Evolutionary conservation across 2,888 invertebrate genomes (phyloP).

Genomic region (Ectemnius lituratus): DNA sequence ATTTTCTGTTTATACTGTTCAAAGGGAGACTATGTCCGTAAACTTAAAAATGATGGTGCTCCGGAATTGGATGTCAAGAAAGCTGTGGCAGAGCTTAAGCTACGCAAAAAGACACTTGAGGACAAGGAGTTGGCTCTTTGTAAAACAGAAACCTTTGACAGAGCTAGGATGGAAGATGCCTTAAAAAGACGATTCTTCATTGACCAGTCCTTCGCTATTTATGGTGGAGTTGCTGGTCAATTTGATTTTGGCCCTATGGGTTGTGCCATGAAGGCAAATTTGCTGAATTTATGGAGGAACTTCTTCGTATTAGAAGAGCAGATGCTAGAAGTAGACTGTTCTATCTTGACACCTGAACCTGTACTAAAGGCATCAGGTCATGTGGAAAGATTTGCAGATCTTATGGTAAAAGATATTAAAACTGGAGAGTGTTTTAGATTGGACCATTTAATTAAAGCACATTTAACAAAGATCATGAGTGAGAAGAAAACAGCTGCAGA

Average conservation of each 20-base stretch:
- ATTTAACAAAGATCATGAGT: conserved; percentile 89
- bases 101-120: conserved; percentile 93
- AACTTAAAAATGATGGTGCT: conserved; percentile 91
- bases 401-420: conserved; percentile 98
- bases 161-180: conserved; percentile 97
- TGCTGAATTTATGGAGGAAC: conserved; percentile 95
- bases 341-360: conserved; percentile 97
- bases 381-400: conserved; percentile 98
- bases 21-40: conserved; percentile 94
- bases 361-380: conserved; percentile 99
- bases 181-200: conserved; percentile 98
- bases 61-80: conserved; percentile 95
- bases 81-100: conserved; percentile 95
- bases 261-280: conserved; percentile 97
- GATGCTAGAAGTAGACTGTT: conserved; percentile 99
- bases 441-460: conserved; percentile 98
- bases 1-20: conserved; percentile 48
- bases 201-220: conserved; percentile 99
- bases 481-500: conserved; percentile 90
- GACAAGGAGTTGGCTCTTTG: conserved; percentile 94
- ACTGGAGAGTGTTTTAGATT: conserved; percentile 98
- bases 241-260: conserved; percentile 99
- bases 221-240: conserved; percentile 96
- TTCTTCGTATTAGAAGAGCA: conserved; percentile 98
- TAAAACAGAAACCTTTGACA: conserved; percentile 87